These are phyloP conservation scores for Smithornis capensis DNA, from an alignment of 2,113 vertebrate species.

Conservation along the genomic window DNA sequence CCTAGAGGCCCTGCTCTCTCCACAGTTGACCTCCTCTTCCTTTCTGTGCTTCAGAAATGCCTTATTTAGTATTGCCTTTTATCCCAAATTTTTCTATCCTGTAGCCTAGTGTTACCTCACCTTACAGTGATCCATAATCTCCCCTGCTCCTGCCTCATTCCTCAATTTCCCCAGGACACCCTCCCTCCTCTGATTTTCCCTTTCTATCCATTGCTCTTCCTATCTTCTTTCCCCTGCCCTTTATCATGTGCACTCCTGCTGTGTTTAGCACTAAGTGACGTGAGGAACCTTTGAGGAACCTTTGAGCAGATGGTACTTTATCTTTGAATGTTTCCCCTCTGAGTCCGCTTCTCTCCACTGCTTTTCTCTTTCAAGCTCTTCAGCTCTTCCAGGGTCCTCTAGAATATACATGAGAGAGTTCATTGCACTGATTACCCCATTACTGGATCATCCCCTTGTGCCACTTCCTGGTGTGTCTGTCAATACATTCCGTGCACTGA, in stretches of 20 bases:
- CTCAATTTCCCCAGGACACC: neutral
- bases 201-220: neutral
- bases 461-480: neutral
- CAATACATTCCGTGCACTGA: neutral
- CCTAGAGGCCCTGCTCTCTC: slow-evolving; percentile 44
- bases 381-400: neutral
- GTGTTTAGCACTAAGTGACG: slow-evolving; percentile 37
- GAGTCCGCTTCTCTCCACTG: slow-evolving; percentile 46
- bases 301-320: slow-evolving; percentile 66
- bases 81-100: neutral
- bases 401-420: neutral
- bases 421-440: neutral
- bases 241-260: slow-evolving; percentile 16
- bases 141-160: neutral
- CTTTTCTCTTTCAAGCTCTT: slow-evolving; percentile 42
- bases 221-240: slow-evolving; percentile 30
- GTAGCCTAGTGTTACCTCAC: neutral
- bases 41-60: slow-evolving; percentile 6
- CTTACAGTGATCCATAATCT: neutral
- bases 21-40: slow-evolving; percentile 49
- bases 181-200: neutral
- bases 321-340: slow-evolving; percentile 61
- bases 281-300: slow-evolving; percentile 62
- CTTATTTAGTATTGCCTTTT: neutral
- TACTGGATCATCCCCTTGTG: neutral